Percentiles rank a stretch among this genome's conserved stretches.
Evolutionary conservation across 2,888 invertebrate species (phyloP).

Genomic region (Calliphora vomitoria): DNA sequence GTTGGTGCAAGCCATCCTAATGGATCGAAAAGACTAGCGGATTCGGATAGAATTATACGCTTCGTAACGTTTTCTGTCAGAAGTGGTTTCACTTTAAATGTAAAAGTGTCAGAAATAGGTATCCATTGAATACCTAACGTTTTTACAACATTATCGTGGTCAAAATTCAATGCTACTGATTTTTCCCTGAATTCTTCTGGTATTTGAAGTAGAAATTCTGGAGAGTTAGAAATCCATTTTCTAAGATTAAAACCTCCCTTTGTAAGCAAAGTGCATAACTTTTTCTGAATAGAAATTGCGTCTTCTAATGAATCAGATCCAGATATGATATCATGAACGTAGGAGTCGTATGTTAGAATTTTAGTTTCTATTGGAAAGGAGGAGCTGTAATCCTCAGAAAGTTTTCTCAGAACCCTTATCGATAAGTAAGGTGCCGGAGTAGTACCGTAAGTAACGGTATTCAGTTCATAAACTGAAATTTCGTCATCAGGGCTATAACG

Average conservation of each 20-base stretch:
- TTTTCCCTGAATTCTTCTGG: not conserved
- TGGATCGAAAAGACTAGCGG: constrained; percentile 32
- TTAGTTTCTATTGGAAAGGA: not conserved
- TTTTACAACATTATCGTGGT: constrained; percentile 4
- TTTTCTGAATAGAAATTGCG: constrained; percentile 13
- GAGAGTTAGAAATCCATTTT: constrained; percentile 24
- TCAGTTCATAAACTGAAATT: constrained; percentile 54
- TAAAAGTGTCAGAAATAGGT: constrained; percentile 3
- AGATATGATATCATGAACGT: no score
- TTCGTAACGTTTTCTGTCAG: constrained; percentile 8
- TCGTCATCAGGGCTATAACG: constrained; percentile 12
- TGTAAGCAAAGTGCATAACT: constrained; percentile 12
- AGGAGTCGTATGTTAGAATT: no score
- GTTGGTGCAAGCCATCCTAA: constrained; percentile 16
- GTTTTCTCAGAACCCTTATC: constrained; percentile 53
- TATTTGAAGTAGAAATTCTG: no score
- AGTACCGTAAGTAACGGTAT: constrained; percentile 54
- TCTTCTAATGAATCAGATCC: no score
- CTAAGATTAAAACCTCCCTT: constrained; percentile 40
- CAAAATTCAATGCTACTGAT: not conserved
- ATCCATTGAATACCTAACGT: constrained; percentile 42
- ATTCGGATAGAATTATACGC: constrained; percentile 4
- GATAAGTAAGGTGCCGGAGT: constrained; percentile 49
- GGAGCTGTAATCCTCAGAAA: constrained; percentile 49
- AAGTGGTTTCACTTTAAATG: no score